phyloP scores from a whole-genome alignment of 2,113 vertebrate species.

The Brachirus orientalis region DNA sequence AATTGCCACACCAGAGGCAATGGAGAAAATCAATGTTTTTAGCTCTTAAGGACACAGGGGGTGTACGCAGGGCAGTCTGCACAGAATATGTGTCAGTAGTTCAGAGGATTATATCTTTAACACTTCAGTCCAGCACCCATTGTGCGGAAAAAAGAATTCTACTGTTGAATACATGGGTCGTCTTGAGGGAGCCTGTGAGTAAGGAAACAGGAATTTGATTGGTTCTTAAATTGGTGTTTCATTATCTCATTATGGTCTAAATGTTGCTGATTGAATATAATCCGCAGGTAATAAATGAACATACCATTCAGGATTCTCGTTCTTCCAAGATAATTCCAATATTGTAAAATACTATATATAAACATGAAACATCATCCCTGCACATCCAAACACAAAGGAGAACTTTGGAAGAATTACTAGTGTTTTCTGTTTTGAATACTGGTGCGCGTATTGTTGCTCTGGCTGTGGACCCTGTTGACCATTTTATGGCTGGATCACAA shows the following conservation, averaged over 20 bases:
- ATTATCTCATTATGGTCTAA: background rate
- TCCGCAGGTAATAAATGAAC: background rate
- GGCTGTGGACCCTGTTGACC: too few species aligned
- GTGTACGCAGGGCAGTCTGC: too few species aligned
- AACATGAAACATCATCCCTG: constrained; percentile 1
- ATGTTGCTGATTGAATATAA: background rate
- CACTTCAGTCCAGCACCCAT: too few species aligned
- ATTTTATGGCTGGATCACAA: background rate
- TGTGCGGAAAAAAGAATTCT: background rate
- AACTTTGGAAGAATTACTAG: background rate
- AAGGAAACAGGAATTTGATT: background rate
- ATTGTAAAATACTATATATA: background rate
- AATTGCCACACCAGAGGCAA: too few species aligned
- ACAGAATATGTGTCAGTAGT: too few species aligned
- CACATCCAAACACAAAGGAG: background rate
- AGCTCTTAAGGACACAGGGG: too few species aligned
- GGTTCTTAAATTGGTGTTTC: background rate
- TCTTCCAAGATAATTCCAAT: background rate
- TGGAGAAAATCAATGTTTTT: too few species aligned
- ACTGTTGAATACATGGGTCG: background rate
- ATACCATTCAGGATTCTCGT: background rate
- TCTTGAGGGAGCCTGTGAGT: background rate
- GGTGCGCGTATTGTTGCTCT: background rate
- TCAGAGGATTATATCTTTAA: too few species aligned
- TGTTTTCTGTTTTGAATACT: background rate